Evolutionary conservation across 2,888 invertebrate species (phyloP).

Genomic region (Chymomyza fuscimana): DNA sequence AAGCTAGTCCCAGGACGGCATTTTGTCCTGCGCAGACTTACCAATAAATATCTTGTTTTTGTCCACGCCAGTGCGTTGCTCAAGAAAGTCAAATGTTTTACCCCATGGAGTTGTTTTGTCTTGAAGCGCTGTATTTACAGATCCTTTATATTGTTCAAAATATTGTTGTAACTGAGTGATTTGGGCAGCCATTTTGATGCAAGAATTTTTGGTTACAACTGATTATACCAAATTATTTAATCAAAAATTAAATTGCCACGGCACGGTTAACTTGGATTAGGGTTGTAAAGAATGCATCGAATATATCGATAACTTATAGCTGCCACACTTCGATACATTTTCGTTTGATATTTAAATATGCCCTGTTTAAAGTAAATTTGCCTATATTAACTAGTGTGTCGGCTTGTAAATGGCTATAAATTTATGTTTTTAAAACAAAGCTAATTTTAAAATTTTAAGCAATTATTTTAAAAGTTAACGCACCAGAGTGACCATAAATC

Average conservation of each 20-base stretch:
- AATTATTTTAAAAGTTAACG: too few species aligned
- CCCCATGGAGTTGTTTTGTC: constrained; percentile 89
- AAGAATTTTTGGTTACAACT: background rate
- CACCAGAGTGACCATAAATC: too few species aligned
- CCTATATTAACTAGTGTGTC: too few species aligned
- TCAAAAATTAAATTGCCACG: background rate
- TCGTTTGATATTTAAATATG: background rate
- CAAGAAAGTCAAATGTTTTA: constrained; percentile 83
- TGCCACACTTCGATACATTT: background rate
- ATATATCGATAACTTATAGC: background rate
- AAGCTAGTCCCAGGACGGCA: background rate
- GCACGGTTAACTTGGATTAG: background rate
- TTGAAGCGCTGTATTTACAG: constrained; percentile 83
- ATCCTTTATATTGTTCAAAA: constrained; percentile 82
- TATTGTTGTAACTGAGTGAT: constrained; percentile 45
- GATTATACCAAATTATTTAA: background rate
- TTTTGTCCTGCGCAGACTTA: constrained; percentile 79
- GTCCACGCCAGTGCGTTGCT: constrained; percentile 87
- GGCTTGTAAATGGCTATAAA: too few species aligned
- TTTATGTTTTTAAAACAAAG: too few species aligned
- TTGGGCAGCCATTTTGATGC: constrained; percentile 49
- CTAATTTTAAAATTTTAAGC: too few species aligned
- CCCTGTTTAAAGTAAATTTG: too few species aligned
- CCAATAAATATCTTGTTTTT: constrained; percentile 89
- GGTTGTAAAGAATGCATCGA: background rate